Evolutionary conservation across 1,140 invertebrate genomes (phyloP).

Genomic region (Mylabris phalerata): DNA sequence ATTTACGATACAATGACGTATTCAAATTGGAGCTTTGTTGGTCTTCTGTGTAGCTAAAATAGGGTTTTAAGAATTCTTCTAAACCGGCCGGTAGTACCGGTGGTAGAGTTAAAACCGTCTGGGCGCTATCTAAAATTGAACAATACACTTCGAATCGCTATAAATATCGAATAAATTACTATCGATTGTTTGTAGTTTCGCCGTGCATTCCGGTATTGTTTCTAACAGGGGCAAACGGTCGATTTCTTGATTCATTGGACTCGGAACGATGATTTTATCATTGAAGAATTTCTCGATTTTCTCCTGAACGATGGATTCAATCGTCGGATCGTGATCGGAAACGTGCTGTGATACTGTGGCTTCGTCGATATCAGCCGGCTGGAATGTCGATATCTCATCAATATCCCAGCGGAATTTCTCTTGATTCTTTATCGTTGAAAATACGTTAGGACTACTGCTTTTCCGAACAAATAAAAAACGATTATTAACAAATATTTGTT

Average conservation of each 20-base stretch:
- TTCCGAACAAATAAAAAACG: constrained; percentile 10
- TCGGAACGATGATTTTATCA: constrained; percentile 37
- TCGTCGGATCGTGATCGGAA: constrained; percentile 24
- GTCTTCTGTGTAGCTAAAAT: constrained; percentile 46
- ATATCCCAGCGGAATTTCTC: constrained; percentile 40
- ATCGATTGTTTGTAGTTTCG: not conserved
- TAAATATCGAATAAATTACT: no score
- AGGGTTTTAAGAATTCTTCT: constrained; percentile 53
- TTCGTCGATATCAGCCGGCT: constrained; percentile 40
- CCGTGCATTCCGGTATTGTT: constrained; percentile 5
- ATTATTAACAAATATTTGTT: constrained; percentile 11
- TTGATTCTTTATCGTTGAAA: constrained; percentile 30
- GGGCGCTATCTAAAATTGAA: constrained; percentile 22
- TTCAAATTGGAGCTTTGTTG: constrained; percentile 22
- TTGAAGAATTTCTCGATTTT: constrained; percentile 39
- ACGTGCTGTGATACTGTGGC: constrained; percentile 32
- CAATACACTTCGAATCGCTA: not conserved
- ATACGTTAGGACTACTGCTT: constrained; percentile 33
- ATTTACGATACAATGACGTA: constrained; percentile 26
- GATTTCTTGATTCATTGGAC: constrained; percentile 30
- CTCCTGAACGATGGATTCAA: constrained; percentile 32
- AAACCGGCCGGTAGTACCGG: constrained; percentile 48
- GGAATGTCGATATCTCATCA: constrained; percentile 36
- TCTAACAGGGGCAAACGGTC: constrained; percentile 20
- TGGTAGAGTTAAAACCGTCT: constrained; percentile 35